Evolutionary conservation across 2,797 vertebrate species (phyloP).

Genomic region (Adelosebastes latens): DNA sequence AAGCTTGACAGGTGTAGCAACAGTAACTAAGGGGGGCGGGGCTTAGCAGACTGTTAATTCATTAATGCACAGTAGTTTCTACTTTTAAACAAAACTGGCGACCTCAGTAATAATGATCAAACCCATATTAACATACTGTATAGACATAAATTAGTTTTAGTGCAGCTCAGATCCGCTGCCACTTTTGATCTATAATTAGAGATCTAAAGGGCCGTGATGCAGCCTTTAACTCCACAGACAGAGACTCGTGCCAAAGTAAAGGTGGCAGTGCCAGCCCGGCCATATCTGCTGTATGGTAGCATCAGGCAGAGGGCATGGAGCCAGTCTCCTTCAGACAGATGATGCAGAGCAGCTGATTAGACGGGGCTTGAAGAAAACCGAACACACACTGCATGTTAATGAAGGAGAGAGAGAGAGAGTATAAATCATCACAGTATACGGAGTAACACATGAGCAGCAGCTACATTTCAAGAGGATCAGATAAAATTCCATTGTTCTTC

Average conservation of each 20-base stretch:
- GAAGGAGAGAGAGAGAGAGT: slow-evolving; percentile 1
- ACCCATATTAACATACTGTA: slow-evolving; percentile 24
- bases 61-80: background rate
- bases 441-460: slow-evolving; percentile 5
- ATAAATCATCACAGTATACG: slow-evolving; percentile 5
- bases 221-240: slow-evolving; percentile 46
- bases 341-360: slow-evolving; percentile 65
- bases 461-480: background rate
- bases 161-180: slow-evolving; percentile 31
- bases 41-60: background rate
- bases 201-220: slow-evolving; percentile 43
- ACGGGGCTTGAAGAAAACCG: slow-evolving; percentile 29
- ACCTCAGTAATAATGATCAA: slow-evolving; percentile 30
- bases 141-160: slow-evolving; percentile 25
- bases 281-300: slow-evolving; percentile 48
- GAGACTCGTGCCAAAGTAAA: slow-evolving; percentile 58
- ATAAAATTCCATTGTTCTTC: background rate
- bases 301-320: slow-evolving; percentile 48
- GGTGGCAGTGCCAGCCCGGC: slow-evolving; percentile 45
- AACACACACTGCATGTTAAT: slow-evolving; percentile 43
- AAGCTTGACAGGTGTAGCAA: background rate
- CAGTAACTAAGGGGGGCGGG: too few relatives aligned
- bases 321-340: slow-evolving; percentile 65
- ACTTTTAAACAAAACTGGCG: slow-evolving; percentile 3
- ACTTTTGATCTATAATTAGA: slow-evolving; percentile 50